These are phyloP conservation scores for Lithosia quadra DNA, from an alignment of 2,888 invertebrate species.

Conservation along the genomic window DNA sequence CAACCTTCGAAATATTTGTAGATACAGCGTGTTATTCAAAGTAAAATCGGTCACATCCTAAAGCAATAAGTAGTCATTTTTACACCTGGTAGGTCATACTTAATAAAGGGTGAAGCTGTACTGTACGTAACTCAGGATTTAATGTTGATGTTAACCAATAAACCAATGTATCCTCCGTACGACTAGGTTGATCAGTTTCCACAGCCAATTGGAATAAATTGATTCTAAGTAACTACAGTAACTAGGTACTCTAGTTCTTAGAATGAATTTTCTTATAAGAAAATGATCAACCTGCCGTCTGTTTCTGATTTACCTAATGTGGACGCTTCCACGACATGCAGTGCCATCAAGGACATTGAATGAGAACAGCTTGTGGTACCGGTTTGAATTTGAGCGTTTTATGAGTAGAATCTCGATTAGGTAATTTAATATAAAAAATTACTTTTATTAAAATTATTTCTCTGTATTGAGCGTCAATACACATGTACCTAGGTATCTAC, in stretches of 20 bases:
- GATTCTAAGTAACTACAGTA: neutral
- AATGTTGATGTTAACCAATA: neutral
- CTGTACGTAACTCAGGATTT: neutral
- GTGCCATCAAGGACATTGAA: constrained; percentile 1
- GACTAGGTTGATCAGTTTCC: neutral
- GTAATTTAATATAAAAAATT: neutral
- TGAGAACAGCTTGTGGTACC: neutral
- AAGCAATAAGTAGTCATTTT: neutral
- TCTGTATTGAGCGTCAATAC: no score
- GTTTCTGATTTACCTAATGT: neutral
- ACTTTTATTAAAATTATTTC: no score
- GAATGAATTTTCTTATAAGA: no score
- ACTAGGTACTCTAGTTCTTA: neutral
- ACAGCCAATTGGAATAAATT: neutral
- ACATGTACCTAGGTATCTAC: no score
- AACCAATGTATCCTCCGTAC: neutral
- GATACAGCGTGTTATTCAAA: no score
- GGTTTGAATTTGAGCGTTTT: neutral
- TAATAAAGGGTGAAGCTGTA: no score
- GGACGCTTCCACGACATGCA: neutral
- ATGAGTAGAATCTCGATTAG: neutral
- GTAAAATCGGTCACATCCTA: neutral
- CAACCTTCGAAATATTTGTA: no score
- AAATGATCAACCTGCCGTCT: neutral
- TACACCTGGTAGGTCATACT: neutral